Percentiles rank a stretch among this genome's conserved stretches.
Evolutionary conservation across 2,888 invertebrate species (phyloP).

Genomic region (Troides aeacus): DNA sequence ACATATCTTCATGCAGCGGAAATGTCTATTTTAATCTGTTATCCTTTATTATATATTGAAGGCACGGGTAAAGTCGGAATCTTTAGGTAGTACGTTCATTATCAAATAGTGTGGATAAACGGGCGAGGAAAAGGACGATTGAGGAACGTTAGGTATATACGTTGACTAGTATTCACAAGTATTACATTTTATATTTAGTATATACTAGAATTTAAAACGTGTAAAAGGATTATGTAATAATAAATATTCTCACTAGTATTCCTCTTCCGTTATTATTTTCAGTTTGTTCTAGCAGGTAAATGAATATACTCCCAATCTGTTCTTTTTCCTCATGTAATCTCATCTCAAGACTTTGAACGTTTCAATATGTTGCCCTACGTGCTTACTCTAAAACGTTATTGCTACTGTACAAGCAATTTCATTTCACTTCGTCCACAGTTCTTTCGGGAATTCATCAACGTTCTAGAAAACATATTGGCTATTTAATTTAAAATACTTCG

Average conservation of each 20-base stretch:
- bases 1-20: neutral
- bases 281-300: neutral
- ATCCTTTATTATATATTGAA: neutral
- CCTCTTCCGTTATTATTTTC: neutral
- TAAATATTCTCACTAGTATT: neutral
- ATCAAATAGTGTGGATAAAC: too few species aligned
- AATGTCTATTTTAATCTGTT: neutral
- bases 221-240: neutral
- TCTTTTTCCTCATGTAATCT: constrained; percentile 8
- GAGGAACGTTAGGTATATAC: too few species aligned
- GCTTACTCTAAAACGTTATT: constrained; percentile 20
- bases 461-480: constrained; percentile 12
- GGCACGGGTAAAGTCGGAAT: too few species aligned
- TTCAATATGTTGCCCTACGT: constrained; percentile 19
- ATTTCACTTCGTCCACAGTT: constrained; percentile 14
- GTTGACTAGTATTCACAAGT: too few species aligned
- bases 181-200: too few species aligned
- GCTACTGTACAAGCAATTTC: constrained; percentile 21
- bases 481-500: neutral
- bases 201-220: neutral
- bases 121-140: too few species aligned
- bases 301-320: neutral
- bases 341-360: constrained; percentile 13
- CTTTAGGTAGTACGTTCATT: too few species aligned
- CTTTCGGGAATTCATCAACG: constrained; percentile 11